These are phyloP conservation scores for Alexandromys fortis DNA, from an alignment of 2,113 vertebrate species.

Conservation along the genomic window DNA sequence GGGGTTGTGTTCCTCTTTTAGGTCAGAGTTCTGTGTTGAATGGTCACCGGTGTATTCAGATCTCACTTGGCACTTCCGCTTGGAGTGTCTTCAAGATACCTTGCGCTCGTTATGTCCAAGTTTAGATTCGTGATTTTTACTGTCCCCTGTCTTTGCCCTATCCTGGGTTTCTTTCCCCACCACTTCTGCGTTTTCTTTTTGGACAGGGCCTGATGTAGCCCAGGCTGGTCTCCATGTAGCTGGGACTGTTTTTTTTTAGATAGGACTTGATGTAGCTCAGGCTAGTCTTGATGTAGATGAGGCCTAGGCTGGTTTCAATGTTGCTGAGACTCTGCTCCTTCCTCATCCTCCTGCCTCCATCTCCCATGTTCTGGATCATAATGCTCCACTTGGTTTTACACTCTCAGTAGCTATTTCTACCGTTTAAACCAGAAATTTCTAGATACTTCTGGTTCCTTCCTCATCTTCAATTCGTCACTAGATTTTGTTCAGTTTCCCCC, in stretches of 20 bases:
- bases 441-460: background rate
- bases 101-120: background rate
- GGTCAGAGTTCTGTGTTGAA: slow-evolving; percentile 19
- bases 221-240: background rate
- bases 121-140: background rate
- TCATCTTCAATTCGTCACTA: too few relatives aligned
- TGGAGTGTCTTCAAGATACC: background rate
- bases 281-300: too few relatives aligned
- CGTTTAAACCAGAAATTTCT: background rate
- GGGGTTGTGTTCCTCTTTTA: background rate
- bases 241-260: too few relatives aligned
- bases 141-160: background rate
- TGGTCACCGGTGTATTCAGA: background rate
- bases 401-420: slow-evolving; percentile 6
- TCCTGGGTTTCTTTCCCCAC: too few relatives aligned
- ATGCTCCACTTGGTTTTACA: background rate
- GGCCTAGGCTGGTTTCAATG: too few relatives aligned
- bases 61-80: background rate
- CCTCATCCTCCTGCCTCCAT: background rate
- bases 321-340: too few relatives aligned
- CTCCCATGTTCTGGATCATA: background rate
- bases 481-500: background rate
- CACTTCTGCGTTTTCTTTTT: background rate
- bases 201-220: background rate
- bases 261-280: too few relatives aligned